Conservation (phyloP, 2,797 vertebrate species). For the Aeoliscus strigatus region DNA sequence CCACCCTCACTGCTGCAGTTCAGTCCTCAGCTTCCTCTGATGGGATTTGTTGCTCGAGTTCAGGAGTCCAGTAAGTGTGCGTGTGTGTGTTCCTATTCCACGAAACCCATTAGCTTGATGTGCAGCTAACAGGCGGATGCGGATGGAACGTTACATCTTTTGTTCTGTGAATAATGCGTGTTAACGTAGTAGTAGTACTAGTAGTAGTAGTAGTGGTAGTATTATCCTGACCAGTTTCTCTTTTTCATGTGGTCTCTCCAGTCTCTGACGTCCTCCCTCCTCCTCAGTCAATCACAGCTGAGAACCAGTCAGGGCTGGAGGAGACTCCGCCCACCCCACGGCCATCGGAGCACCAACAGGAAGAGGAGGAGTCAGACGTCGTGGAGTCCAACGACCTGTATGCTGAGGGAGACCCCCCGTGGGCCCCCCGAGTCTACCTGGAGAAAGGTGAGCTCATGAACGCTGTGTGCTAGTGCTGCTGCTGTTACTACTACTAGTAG, state of each 20-base stretch:
- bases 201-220: too few relatives aligned
- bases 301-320: constrained; percentile 71
- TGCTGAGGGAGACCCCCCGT: constrained; percentile 91
- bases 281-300: constrained; percentile 71
- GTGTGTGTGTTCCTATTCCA: too few relatives aligned
- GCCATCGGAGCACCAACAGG: constrained; percentile 80
- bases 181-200: too few relatives aligned
- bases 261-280: constrained; percentile 86
- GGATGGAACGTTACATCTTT: too few relatives aligned
- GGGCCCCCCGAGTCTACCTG: constrained; percentile 87
- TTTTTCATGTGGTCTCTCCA: constrained; percentile 33
- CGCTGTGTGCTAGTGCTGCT: too few relatives aligned
- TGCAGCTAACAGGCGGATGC: too few relatives aligned
- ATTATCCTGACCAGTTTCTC: too few relatives aligned
- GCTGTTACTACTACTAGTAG: too few relatives aligned
- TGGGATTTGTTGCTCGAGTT: constrained; percentile 96
- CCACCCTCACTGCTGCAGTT: constrained; percentile 91
- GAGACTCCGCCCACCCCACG: constrained; percentile 75
- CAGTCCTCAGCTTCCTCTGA: constrained; percentile 95
- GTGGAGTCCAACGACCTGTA: constrained; percentile 95
- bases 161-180: too few relatives aligned
- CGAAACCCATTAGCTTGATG: too few relatives aligned
- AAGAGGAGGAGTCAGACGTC: constrained; percentile 88
- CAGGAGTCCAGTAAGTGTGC: constrained; percentile 95
- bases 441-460: constrained; percentile 81